phyloP scores from a whole-genome alignment of 2,113 vertebrate genomes.

The Tupaia tana region DNA sequence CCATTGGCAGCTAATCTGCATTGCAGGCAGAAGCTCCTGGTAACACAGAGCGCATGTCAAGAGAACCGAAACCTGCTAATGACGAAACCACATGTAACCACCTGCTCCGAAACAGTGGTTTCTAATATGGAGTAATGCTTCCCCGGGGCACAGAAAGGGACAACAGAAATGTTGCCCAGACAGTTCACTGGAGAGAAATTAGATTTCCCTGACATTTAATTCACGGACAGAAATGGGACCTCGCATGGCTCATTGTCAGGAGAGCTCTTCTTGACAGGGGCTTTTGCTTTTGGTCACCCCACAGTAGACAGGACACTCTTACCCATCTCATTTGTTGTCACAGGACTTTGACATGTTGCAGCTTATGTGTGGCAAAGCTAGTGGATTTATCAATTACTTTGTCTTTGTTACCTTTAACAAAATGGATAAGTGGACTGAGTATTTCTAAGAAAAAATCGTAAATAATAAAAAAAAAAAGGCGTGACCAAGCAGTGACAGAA shows the following conservation, averaged over 20 bases:
- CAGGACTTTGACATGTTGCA: background rate
- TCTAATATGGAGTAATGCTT: background rate
- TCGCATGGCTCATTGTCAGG: background rate
- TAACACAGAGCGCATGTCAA: background rate
- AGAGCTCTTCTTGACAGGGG: background rate
- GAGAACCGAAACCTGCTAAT: background rate
- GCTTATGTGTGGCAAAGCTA: background rate
- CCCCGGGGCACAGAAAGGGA: background rate
- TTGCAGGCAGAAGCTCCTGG: background rate
- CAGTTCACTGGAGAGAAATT: background rate
- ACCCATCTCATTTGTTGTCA: background rate
- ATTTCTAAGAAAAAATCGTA: background rate
- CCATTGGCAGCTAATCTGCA: too few species aligned
- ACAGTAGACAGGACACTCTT: fast-evolving
- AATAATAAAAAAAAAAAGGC: background rate
- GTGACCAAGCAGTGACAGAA: background rate
- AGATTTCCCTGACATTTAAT: background rate
- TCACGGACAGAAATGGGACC: background rate
- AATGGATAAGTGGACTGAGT: background rate
- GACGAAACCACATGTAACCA: background rate
- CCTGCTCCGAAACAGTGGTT: background rate
- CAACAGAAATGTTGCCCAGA: background rate
- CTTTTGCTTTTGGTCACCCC: too few species aligned
- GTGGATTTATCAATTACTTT: background rate
- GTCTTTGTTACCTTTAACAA: background rate